Evolutionary conservation across 2,797 vertebrate genomes (phyloP).

Genomic region (Thamnophis elegans): DNA sequence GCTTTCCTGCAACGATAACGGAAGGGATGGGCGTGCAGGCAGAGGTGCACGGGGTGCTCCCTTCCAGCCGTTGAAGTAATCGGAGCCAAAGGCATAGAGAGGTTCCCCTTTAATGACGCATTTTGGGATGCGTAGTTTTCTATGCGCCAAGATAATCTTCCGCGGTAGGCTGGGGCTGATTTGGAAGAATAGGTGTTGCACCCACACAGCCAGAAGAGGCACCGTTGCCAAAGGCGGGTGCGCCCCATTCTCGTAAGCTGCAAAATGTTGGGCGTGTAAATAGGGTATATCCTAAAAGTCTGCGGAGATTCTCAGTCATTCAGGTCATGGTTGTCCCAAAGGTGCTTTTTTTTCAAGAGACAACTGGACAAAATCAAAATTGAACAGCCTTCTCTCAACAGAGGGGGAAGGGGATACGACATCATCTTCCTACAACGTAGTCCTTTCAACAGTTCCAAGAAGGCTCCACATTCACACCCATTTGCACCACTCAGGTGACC

Average conservation of each 20-base stretch:
- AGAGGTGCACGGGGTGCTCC: background rate
- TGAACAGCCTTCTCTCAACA: background rate
- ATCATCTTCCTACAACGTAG: background rate
- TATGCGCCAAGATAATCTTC: background rate
- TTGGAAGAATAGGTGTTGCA: background rate
- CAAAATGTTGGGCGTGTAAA: background rate
- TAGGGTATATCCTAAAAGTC: background rate
- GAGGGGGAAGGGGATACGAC: too few relatives aligned
- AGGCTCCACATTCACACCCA: too few relatives aligned
- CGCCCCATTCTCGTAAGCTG: background rate
- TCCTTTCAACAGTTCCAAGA: background rate
- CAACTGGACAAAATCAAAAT: background rate
- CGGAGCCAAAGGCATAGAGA: background rate
- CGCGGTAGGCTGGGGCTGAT: background rate
- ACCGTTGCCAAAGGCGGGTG: background rate
- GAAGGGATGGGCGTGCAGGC: background rate
- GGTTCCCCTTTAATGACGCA: background rate
- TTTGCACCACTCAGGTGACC: background rate
- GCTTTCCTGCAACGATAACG: background rate
- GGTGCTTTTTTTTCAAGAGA: background rate
- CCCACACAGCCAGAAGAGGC: background rate
- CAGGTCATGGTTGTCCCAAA: background rate
- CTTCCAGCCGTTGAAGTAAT: background rate
- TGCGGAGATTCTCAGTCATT: background rate
- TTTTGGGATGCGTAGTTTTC: background rate